Conservation (phyloP, 2,797 vertebrate genomes). For the Ciconia nigra region DNA sequence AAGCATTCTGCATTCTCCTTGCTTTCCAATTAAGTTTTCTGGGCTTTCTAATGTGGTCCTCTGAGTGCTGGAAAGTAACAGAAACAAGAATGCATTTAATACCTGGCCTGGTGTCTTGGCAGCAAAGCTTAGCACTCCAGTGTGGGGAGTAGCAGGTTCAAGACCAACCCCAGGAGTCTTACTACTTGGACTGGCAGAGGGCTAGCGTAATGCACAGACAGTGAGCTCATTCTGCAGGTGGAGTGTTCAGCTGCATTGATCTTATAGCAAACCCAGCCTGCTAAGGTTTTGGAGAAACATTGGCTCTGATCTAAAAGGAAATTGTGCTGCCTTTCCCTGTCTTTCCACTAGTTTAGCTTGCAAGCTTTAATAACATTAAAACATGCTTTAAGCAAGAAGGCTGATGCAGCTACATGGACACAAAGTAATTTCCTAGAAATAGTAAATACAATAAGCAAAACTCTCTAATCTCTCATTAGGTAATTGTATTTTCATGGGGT, state of each 20-base stretch:
- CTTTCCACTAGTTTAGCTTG: constrained; percentile 57
- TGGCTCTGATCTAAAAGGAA: constrained; percentile 58
- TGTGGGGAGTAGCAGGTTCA: constrained; percentile 50
- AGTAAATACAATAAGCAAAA: constrained; percentile 67
- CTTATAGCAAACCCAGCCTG: constrained; percentile 15
- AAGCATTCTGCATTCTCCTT: background rate
- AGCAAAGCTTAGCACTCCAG: constrained; percentile 27
- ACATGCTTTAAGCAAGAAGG: background rate
- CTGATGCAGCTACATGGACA: constrained; percentile 10
- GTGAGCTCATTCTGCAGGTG: constrained; percentile 70
- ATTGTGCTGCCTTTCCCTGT: constrained; percentile 60
- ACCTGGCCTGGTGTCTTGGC: constrained; percentile 51
- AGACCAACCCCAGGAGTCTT: constrained; percentile 38
- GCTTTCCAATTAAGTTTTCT: constrained; percentile 33
- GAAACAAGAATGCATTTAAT: constrained; percentile 53
- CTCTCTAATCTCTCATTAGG: constrained; percentile 49
- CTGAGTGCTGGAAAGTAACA: constrained; percentile 39
- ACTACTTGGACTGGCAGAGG: constrained; percentile 40
- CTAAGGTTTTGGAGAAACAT: constrained; percentile 60
- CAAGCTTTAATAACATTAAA: constrained; percentile 61
- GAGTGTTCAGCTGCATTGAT: constrained; percentile 66
- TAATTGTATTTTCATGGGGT: constrained; percentile 63
- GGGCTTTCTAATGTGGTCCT: constrained; percentile 25
- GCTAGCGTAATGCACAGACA: constrained; percentile 49
- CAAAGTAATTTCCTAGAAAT: constrained; percentile 66